phyloP scores from a whole-genome alignment of 2,113 vertebrate genomes.

The Callorhinus ursinus region DNA sequence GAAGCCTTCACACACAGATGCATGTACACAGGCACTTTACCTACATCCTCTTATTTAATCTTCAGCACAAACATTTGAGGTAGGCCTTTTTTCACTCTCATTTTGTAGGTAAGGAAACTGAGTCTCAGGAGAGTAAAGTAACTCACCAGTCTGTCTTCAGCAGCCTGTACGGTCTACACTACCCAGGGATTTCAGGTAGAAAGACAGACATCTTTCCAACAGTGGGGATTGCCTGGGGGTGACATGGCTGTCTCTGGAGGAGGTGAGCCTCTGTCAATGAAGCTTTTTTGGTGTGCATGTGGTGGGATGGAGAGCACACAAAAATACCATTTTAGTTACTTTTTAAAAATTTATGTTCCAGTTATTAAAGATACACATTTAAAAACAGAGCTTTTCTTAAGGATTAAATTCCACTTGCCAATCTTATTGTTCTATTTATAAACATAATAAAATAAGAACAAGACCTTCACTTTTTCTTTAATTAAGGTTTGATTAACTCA shows the following conservation, averaged over 20 bases:
- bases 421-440: slow-evolving; percentile 60
- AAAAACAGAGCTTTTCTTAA: slow-evolving; percentile 41
- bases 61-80: not conserved
- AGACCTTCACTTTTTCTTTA: slow-evolving; percentile 55
- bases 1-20: not conserved
- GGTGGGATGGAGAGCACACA: not conserved
- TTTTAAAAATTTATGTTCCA: slow-evolving; percentile 46
- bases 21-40: not conserved
- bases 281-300: not conserved
- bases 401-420: slow-evolving; percentile 44
- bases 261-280: not conserved
- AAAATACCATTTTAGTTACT: slow-evolving; percentile 23
- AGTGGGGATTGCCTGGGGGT: not conserved
- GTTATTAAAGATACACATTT: slow-evolving; percentile 40
- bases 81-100: not conserved
- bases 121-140: not conserved
- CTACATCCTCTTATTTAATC: not conserved
- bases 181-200: not conserved
- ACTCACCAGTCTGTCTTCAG: not conserved
- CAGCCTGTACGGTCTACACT: not conserved
- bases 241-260: not conserved
- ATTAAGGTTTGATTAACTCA: slow-evolving; percentile 72
- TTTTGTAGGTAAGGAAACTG: slow-evolving; percentile 13
- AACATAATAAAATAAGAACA: slow-evolving; percentile 52
- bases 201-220: not conserved